Conservation (phyloP, 2,888 invertebrate genomes). For the Aphidius colemani region DNA sequence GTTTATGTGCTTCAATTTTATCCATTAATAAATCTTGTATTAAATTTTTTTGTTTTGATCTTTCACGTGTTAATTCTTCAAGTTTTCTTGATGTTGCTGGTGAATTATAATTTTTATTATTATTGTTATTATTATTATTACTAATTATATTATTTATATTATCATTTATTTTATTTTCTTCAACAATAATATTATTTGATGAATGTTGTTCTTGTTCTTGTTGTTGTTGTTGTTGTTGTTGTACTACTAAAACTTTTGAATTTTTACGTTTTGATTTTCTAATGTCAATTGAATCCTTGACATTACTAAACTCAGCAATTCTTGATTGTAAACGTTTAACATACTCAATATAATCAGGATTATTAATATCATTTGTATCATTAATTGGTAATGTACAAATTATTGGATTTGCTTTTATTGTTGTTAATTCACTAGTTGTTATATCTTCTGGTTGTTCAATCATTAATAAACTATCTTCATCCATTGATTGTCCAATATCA, state of each 20-base stretch:
- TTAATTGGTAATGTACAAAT: slow-evolving; percentile 44
- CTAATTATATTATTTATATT: slow-evolving; percentile 40
- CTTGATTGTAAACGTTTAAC: slow-evolving; percentile 71
- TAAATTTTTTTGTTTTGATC: slow-evolving; percentile 81
- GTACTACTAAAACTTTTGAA: slow-evolving; percentile 54
- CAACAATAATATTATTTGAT: slow-evolving; percentile 62
- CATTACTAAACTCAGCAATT: slow-evolving; percentile 73
- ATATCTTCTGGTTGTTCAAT: slow-evolving; percentile 69
- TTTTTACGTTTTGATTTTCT: slow-evolving; percentile 65
- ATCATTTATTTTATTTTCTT: slow-evolving; percentile 55
- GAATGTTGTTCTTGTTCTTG: slow-evolving; percentile 44
- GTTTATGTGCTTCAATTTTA: slow-evolving; percentile 72
- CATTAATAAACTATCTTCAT: slow-evolving; percentile 67
- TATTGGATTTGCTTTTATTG: slow-evolving; percentile 64
- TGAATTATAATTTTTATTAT: slow-evolving; percentile 58
- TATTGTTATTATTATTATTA: too few relatives aligned
- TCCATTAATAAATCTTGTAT: slow-evolving; percentile 84
- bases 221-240: too few relatives aligned
- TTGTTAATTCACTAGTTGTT: slow-evolving; percentile 60
- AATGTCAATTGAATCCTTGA: slow-evolving; percentile 71
- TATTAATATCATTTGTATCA: slow-evolving; percentile 46
- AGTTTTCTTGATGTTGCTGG: slow-evolving; percentile 69
- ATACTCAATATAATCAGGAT: slow-evolving; percentile 65
- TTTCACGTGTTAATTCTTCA: slow-evolving; percentile 78
- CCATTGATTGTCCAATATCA: slow-evolving; percentile 55